Percentiles rank a stretch among this genome's conserved stretches.
These are phyloP conservation scores for Sepioteuthis lessoniana DNA, from an alignment of 2,888 invertebrate species.

Conservation along the genomic window DNA sequence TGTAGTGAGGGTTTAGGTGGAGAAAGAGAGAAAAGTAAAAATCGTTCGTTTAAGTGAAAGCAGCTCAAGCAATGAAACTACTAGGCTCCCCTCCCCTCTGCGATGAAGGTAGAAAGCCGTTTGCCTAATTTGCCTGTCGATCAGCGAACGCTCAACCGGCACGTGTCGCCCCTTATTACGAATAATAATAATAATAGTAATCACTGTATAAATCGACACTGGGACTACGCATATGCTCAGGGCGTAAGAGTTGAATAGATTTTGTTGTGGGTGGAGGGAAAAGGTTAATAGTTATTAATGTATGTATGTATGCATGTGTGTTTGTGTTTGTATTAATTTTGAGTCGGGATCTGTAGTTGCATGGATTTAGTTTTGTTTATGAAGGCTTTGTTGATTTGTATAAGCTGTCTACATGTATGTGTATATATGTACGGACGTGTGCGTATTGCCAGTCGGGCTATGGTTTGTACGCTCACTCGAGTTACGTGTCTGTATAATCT, in stretches of 20 bases:
- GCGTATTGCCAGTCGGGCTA: too few species aligned
- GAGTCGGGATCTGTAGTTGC: too few species aligned
- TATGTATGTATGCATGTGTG: too few species aligned
- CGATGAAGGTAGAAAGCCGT: too few species aligned
- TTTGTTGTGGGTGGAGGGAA: neutral
- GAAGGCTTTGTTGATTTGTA: too few species aligned
- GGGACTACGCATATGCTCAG: neutral
- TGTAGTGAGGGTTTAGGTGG: neutral
- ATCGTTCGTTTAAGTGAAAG: neutral
- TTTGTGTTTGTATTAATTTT: too few species aligned
- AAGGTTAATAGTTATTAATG: neutral
- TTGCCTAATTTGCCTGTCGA: slow-evolving; percentile 6
- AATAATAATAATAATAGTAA: neutral
- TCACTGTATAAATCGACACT: neutral
- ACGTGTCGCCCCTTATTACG: neutral
- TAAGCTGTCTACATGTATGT: too few species aligned
- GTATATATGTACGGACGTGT: too few species aligned
- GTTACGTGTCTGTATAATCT: too few species aligned
- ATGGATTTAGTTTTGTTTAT: too few species aligned
- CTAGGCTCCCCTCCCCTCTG: neutral
- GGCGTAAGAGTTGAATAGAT: neutral
- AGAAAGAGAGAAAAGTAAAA: neutral
- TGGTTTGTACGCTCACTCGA: too few species aligned
- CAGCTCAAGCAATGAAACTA: neutral
- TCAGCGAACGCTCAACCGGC: neutral